Evolutionary conservation across 2,113 vertebrate species (phyloP), one percentile per base, ranked within the genome.

Genomic region (Mola mola): DNA sequence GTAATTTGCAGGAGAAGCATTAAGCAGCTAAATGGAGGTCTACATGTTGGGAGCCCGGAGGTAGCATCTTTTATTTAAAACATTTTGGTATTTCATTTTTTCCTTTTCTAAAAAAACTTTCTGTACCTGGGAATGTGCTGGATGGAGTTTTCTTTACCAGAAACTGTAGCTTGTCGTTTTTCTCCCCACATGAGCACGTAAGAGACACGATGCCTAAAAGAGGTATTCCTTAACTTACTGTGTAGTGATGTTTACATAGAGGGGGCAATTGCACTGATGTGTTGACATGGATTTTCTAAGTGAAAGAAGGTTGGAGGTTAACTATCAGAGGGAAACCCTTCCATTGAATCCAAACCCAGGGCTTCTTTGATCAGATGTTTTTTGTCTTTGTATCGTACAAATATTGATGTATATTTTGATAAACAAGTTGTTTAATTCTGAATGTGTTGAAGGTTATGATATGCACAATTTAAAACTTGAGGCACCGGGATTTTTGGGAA

Each of bases 231-330:
- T 65, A 16, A 28, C 66, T 42, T 76, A 49, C 61, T 38, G 67
- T 86, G 76, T 67, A 55, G 60, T 85, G 66, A 83, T 84, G 88
- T 91, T 91, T 90, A 91, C 88, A 90, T 64, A 5, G 10, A 56
- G 58, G 49, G 59, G 46, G 17, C 50, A 68, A 47, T 72, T 88
- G 81, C 82, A 87, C 83, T 86, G 73, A 66, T 55, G 63, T 72
- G 70, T 82, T 51, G 51, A 72, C 29, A 29, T 21, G 24, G 15
- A 13, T 75, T 78, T 86, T 84, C 62, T 57, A 56, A 66, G 16
- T 21, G 51, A 82, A 62, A 72, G 31, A 66, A 41, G 47, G 56
- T 6, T 49, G 28, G 37, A 77, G n/a, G n/a, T n/a, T n/a, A n/a
- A n/a, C n/a, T n/a, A 66, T 29, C 11, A 15, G 28, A 66, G 63